A percentile compares a stretch with the other conserved stretches of the same genome.
phyloP scores from a whole-genome alignment of 2,888 invertebrate species.

The Melanargia galathea region DNA sequence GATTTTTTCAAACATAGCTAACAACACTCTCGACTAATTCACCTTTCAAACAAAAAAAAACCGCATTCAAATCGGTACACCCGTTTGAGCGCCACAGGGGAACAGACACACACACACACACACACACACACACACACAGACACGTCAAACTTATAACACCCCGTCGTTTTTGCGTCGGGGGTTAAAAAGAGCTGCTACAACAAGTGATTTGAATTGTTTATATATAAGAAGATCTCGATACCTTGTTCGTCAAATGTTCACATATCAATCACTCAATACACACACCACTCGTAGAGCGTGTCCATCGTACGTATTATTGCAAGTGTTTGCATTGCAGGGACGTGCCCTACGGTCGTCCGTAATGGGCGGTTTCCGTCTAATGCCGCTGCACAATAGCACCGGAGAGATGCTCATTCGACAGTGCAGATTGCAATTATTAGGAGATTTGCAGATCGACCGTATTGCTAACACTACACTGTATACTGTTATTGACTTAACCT shows the following conservation, averaged over 20 bases:
- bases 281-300: conserved; percentile 20
- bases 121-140: too few relatives aligned
- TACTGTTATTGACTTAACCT: conserved; percentile 1
- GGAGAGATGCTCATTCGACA: conserved; percentile 50
- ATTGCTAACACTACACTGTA: conserved; percentile 30
- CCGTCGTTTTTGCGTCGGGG: too few relatives aligned
- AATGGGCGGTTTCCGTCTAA: conserved; percentile 56
- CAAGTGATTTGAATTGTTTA: not conserved
- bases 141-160: too few relatives aligned
- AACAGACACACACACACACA: too few relatives aligned
- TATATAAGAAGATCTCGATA: not conserved
- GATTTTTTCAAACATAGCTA: too few relatives aligned
- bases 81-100: too few relatives aligned
- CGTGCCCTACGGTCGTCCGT: conserved; percentile 38
- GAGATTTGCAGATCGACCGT: conserved; percentile 28
- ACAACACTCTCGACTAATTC: too few relatives aligned
- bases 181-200: too few relatives aligned
- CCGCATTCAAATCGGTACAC: too few relatives aligned
- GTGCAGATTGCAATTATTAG: conserved; percentile 52
- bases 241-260: conserved; percentile 2
- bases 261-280: conserved; percentile 25
- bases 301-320: conserved; percentile 41
- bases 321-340: conserved; percentile 50
- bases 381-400: conserved; percentile 49
- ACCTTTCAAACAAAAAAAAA: too few relatives aligned